Conservation (phyloP, 2,797 vertebrate genomes). For the Acridotheres tristis region DNA sequence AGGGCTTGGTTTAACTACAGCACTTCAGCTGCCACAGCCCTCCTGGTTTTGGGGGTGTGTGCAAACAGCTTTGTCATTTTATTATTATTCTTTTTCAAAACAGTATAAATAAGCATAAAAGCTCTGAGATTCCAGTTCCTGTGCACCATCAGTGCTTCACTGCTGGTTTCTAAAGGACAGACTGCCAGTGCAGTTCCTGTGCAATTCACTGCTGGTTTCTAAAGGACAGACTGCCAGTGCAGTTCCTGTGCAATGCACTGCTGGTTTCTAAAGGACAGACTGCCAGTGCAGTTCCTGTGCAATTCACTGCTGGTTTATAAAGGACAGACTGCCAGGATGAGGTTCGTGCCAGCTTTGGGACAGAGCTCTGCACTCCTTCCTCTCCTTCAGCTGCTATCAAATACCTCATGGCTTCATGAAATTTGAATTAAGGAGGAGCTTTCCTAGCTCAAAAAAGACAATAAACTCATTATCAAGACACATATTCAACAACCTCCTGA, state of each 20-base stretch:
- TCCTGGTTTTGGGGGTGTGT: background rate
- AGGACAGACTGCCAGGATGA: background rate
- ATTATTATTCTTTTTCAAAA: background rate
- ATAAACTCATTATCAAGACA: background rate
- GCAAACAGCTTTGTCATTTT: background rate
- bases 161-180: no score
- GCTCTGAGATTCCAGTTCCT: background rate
- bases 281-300: no score
- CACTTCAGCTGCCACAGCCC: background rate
- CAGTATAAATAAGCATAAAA: background rate
- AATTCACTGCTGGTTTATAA: background rate
- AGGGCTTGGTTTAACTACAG: background rate
- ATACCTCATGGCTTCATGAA: background rate
- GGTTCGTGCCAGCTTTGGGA: background rate
- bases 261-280: no score
- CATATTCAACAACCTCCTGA: background rate
- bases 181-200: no score
- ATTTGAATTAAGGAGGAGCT: background rate
- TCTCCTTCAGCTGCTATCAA: background rate
- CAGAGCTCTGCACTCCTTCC: background rate
- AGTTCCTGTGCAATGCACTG: background rate
- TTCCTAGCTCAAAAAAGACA: background rate
- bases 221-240: background rate
- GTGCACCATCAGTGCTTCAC: background rate
- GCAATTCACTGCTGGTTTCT: background rate